phyloP scores from a whole-genome alignment of 2,113 vertebrate species.

The Crocuta crocuta region DNA sequence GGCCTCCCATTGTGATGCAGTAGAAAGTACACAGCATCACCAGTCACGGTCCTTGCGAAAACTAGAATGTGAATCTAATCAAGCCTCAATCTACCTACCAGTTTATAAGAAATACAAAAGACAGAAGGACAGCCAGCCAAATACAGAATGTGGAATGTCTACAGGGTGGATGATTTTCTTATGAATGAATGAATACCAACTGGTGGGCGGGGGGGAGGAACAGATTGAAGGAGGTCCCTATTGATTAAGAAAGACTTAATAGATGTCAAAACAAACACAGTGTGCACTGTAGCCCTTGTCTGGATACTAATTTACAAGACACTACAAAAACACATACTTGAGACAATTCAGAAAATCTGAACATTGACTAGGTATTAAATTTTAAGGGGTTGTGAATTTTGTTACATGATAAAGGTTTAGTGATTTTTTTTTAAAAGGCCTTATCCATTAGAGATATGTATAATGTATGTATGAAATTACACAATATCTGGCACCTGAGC shows the following conservation, averaged over 20 bases:
- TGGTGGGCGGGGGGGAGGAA: not conserved
- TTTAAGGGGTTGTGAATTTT: slow-evolving; percentile 15
- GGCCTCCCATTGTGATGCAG: not conserved
- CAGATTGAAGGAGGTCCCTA: not conserved
- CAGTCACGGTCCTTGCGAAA: slow-evolving; percentile 35
- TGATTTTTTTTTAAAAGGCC: not conserved
- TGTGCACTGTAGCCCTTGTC: not conserved
- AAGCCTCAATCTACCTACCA: not conserved
- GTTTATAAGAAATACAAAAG: slow-evolving; percentile 14
- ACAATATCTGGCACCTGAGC: not conserved
- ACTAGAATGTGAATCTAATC: slow-evolving; percentile 46
- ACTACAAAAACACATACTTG: slow-evolving; percentile 27
- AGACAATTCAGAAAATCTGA: not conserved
- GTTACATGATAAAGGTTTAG: not conserved
- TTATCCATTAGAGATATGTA: slow-evolving; percentile 36
- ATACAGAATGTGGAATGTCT: not conserved
- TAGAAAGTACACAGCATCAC: slow-evolving; percentile 19
- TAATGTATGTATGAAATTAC: not conserved
- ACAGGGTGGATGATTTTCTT: not conserved
- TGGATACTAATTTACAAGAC: not conserved
- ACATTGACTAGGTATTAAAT: not conserved
- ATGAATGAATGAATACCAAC: not conserved
- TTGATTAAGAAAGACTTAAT: not conserved
- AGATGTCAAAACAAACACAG: not conserved
- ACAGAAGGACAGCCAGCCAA: not conserved